Conservation (phyloP, 2,797 vertebrate species). For the Brachymystax lenok region DNA sequence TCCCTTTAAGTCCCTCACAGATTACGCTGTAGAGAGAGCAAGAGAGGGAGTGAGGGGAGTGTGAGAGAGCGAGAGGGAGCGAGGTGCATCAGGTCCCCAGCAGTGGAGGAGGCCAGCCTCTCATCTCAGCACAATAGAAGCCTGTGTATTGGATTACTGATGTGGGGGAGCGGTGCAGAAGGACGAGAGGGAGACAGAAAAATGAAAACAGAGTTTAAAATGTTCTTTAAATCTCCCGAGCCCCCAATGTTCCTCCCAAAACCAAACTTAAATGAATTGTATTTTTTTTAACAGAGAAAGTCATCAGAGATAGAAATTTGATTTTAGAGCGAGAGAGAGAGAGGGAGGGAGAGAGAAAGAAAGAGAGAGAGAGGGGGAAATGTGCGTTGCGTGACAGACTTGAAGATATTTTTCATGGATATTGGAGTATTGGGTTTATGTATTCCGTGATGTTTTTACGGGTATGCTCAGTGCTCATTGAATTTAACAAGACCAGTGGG, state of each 20-base stretch:
- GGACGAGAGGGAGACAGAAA: not conserved
- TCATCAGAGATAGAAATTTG: not conserved
- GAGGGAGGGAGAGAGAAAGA: too few relatives aligned
- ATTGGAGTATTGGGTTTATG: not conserved
- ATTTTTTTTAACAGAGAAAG: not conserved
- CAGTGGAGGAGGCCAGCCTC: slow-evolving; percentile 98
- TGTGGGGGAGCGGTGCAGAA: slow-evolving; percentile 54
- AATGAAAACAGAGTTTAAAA: slow-evolving; percentile 54
- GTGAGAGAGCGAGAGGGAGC: not conserved
- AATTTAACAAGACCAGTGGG: too few relatives aligned
- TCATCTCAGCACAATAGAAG: slow-evolving; percentile 98
- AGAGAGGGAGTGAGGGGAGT: not conserved
- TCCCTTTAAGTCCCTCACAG: slow-evolving; percentile 99
- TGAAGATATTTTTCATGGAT: not conserved
- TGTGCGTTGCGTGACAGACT: not conserved
- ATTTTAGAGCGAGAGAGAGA: too few relatives aligned
- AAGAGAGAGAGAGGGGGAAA: not conserved
- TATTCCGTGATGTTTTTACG: too few relatives aligned
- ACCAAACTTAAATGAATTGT: too few relatives aligned
- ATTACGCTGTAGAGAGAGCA: slow-evolving; percentile 88
- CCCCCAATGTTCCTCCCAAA: too few relatives aligned
- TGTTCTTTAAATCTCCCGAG: slow-evolving; percentile 52
- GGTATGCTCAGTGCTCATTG: too few relatives aligned
- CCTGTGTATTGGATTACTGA: slow-evolving; percentile 99
- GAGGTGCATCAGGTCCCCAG: slow-evolving; percentile 97